Evolutionary conservation across 2,888 invertebrate genomes (phyloP).

Genomic region (Sclerodermus sp.): DNA sequence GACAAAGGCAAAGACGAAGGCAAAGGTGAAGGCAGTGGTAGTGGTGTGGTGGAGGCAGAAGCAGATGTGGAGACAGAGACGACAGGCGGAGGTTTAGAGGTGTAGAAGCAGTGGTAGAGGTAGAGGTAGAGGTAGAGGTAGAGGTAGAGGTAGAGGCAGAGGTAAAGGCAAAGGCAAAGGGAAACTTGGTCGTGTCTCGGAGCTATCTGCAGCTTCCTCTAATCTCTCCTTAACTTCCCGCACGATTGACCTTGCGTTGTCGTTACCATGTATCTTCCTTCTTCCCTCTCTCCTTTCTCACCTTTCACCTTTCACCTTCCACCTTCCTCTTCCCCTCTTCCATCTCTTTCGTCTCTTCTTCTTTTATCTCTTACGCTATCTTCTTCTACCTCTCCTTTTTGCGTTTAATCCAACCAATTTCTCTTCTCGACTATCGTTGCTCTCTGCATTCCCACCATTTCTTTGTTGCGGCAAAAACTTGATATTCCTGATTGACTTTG

Average conservation of each 20-base stretch:
- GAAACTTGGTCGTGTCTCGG: too few species aligned
- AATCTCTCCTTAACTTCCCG: constrained; percentile 3
- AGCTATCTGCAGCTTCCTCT: background rate
- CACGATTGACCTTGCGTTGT: background rate
- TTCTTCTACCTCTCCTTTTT: background rate
- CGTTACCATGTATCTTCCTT: background rate
- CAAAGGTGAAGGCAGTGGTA: too few species aligned
- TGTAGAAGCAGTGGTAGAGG: too few species aligned
- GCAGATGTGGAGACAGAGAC: too few species aligned
- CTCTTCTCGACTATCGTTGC: background rate
- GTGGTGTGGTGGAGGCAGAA: too few species aligned
- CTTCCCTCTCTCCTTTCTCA: background rate
- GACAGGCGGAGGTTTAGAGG: too few species aligned
- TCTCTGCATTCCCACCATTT: too few species aligned
- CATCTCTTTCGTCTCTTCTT: constrained; percentile 4
- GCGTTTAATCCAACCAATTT: background rate
- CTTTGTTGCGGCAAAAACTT: too few species aligned
- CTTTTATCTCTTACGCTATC: constrained; percentile 3
- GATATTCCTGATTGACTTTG: too few species aligned
- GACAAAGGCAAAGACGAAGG: too few species aligned
- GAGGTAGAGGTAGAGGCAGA: too few species aligned
- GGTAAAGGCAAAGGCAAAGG: background rate
- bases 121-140: too few species aligned
- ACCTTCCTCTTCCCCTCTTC: background rate
- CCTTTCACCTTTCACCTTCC: background rate